Evolutionary conservation across 2,113 vertebrate genomes (phyloP).

Genomic region (Dascyllus trimaculatus): DNA sequence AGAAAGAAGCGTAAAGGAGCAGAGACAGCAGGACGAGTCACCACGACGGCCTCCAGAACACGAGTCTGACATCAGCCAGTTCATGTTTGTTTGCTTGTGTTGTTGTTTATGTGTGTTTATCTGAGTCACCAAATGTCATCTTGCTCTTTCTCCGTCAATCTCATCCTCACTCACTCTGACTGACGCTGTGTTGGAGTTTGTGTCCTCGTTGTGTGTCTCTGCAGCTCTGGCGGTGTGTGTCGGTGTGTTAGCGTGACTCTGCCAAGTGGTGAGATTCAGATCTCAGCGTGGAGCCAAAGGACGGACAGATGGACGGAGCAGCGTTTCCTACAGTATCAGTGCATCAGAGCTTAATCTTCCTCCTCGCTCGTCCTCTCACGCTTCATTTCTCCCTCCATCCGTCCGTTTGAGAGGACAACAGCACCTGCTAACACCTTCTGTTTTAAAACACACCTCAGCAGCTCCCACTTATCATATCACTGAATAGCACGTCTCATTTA

Average conservation of each 20-base stretch:
- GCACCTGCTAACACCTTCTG: slow-evolving; percentile 42
- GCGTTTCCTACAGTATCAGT: slow-evolving; percentile 14
- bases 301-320: slow-evolving; percentile 57
- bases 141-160: too few relatives aligned
- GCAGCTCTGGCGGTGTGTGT: not conserved
- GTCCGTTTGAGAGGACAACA: slow-evolving; percentile 1
- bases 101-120: not conserved
- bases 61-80: not conserved
- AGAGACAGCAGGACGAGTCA: not conserved
- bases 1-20: not conserved
- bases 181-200: not conserved
- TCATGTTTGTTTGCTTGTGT: not conserved
- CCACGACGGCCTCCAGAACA: not conserved
- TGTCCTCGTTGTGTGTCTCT: not conserved
- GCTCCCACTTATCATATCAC: too few relatives aligned
- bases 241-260: not conserved
- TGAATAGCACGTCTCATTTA: not conserved
- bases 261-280: slow-evolving; percentile 51
- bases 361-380: not conserved
- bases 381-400: slow-evolving; percentile 17
- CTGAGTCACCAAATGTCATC: not conserved
- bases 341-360: slow-evolving; percentile 27
- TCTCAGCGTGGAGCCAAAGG: slow-evolving; percentile 51
- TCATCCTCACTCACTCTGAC: not conserved
- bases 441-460: slow-evolving; percentile 15